Conservation (phyloP, 1,140 invertebrate species). For the Heliothis virescens region DNA sequence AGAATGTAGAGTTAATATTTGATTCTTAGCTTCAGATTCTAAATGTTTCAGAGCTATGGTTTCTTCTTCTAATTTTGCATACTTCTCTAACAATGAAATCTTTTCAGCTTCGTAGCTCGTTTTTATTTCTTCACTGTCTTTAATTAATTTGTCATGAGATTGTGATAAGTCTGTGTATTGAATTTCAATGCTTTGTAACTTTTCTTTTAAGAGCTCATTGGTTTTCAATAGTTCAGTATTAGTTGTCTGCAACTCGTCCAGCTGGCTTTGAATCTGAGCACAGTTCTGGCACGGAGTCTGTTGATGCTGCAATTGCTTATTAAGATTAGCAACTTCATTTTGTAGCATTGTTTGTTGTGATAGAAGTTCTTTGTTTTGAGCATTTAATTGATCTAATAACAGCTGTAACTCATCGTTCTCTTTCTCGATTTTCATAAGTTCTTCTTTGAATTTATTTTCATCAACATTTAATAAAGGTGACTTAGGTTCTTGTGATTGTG, state of each 20-base stretch:
- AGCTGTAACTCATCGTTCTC: slow-evolving; percentile 91
- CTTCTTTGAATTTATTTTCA: slow-evolving; percentile 83
- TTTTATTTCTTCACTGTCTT: slow-evolving; percentile 52
- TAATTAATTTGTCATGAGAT: slow-evolving; percentile 54
- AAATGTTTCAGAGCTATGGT: slow-evolving; percentile 49
- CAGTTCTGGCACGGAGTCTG: slow-evolving; percentile 7
- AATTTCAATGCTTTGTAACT: slow-evolving; percentile 65
- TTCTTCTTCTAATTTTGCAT: slow-evolving; percentile 55
- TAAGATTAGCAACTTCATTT: slow-evolving; percentile 61
- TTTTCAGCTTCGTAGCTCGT: slow-evolving; percentile 53
- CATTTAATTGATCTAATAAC: slow-evolving; percentile 85
- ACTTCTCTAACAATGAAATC: slow-evolving; percentile 54
- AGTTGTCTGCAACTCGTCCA: slow-evolving; percentile 23
- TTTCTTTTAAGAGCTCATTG: slow-evolving; percentile 69
- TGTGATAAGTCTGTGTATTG: slow-evolving; percentile 50
- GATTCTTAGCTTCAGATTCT: slow-evolving; percentile 54
- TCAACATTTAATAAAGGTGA: slow-evolving; percentile 24
- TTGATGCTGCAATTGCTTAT: slow-evolving; percentile 54
- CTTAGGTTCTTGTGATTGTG: slow-evolving; percentile 44
- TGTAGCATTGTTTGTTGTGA: slow-evolving; percentile 60
- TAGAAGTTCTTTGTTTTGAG: slow-evolving; percentile 69
- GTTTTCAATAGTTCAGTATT: slow-evolving; percentile 60
- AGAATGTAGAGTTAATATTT: slow-evolving; percentile 52
- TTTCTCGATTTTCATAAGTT: slow-evolving; percentile 87
- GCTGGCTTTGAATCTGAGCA: slow-evolving; percentile 25